These are phyloP conservation scores for Tauraco erythrolophus DNA, from an alignment of 2,113 vertebrate genomes.

Conservation along the genomic window DNA sequence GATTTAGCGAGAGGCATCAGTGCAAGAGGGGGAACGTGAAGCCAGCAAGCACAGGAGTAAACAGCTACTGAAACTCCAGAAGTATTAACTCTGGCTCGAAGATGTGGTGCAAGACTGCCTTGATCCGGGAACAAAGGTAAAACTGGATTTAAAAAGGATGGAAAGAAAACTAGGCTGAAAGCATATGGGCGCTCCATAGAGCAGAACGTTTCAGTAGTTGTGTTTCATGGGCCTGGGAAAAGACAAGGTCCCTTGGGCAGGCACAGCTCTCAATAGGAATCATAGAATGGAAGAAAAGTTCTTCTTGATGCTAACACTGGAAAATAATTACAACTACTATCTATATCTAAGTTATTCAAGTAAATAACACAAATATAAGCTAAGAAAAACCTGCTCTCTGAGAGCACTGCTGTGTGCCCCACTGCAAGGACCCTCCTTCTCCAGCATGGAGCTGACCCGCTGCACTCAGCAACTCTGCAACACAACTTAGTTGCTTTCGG, in stretches of 20 bases:
- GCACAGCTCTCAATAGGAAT: not conserved
- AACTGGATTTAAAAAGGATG: not conserved
- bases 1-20: not conserved
- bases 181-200: not conserved
- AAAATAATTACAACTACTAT: not conserved
- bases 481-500: not conserved
- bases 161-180: not conserved
- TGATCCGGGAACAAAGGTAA: not conserved
- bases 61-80: not conserved
- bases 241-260: not conserved
- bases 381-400: not conserved
- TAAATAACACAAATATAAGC: not conserved
- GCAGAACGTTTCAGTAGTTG: not conserved
- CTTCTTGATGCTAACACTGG: not conserved
- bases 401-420: not conserved
- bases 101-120: not conserved
- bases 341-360: not conserved
- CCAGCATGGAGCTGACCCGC: not conserved
- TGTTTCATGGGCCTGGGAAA: not conserved
- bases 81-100: not conserved
- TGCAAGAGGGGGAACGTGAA: not conserved
- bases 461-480: not conserved
- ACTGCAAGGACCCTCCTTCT: not conserved
- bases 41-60: not conserved
- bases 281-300: not conserved